phyloP scores from a whole-genome alignment of 1,140 invertebrate species.

The Dufourea novaeangliae region DNA sequence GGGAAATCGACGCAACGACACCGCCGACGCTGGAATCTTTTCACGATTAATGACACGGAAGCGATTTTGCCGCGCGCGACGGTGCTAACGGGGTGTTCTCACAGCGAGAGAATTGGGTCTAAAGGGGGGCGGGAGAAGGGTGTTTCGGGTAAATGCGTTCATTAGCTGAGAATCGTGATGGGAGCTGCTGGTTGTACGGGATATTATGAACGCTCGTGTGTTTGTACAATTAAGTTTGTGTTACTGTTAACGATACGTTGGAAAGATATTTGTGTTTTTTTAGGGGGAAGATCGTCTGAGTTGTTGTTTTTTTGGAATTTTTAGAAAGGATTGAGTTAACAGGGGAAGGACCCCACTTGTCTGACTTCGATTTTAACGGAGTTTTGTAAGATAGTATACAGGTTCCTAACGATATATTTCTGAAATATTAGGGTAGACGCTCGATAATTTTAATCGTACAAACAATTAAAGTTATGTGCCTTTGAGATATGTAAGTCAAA shows the following conservation, averaged over 20 bases:
- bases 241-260: background rate
- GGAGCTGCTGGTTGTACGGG: background rate
- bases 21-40: constrained; percentile 58
- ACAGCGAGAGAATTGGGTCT: constrained; percentile 21
- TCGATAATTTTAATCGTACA: too few relatives aligned
- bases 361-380: too few relatives aligned
- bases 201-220: background rate
- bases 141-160: constrained; percentile 17
- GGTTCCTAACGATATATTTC: too few relatives aligned
- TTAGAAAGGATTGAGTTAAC: too few relatives aligned
- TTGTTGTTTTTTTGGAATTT: too few relatives aligned
- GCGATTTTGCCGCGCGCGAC: constrained; percentile 52
- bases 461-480: too few relatives aligned
- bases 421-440: too few relatives aligned
- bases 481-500: too few relatives aligned
- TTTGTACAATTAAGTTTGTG: background rate
- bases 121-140: background rate
- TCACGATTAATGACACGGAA: constrained; percentile 66
- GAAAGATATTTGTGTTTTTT: background rate
- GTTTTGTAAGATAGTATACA: too few relatives aligned
- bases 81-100: constrained; percentile 50
- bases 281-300: too few relatives aligned
- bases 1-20: constrained; percentile 69
- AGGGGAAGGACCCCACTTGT: too few relatives aligned
- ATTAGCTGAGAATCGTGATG: background rate